Base-by-base conservation (phyloP, 2,797 vertebrate genomes). In the Hydrocynus forskahlii region DNA sequence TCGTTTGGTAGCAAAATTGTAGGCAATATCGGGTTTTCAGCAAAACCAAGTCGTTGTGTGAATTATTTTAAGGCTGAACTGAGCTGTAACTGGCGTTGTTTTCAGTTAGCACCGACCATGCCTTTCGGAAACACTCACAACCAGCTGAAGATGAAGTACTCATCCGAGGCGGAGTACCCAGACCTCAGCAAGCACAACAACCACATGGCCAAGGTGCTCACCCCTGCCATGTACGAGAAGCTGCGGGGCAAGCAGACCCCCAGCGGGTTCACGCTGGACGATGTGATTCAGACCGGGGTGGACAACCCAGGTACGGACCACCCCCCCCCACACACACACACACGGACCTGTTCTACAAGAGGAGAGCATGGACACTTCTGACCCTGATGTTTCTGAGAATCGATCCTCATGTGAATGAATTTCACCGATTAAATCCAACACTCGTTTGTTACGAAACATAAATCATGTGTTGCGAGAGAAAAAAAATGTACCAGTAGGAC, bases 111-210 rank as follows among this genome's bases (percentile, higher is more conserved):
- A 50, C 67, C 91, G 92, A 90, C 85, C 93, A 99, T 99, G 98
- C 97, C 97, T 83, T 99, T 98, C 92, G 96, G 97, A 85, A 98
- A 97, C 92, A 96, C 94, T 81, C 97, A 98, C 94, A 98, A 99
- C 91, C 80, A 93, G 76, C 5, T 94, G 91, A 98, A 99, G 95
- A 88, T 95, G 93, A 97, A 97, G 67, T 91, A 83, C 87, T 2
- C 84, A 0, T 86, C 90, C 0, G 94, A 91, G 0, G 90, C 96
- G 8, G 98, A 99, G 91, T 98, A 87, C 86, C 97, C 97, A 0
- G 97, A 99, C 92, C 93, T 99, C 86, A 96, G 90, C 86, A 60
- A 81, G 81, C 97, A 99, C 95, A 99, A 98, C 95, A 99, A 98
- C 87, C 93, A 98, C 84, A 99, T 99, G 97, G 94, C 97, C 83